phyloP scores from a whole-genome alignment of 2,888 invertebrate genomes.

The Agonopterix alstromeriana region DNA sequence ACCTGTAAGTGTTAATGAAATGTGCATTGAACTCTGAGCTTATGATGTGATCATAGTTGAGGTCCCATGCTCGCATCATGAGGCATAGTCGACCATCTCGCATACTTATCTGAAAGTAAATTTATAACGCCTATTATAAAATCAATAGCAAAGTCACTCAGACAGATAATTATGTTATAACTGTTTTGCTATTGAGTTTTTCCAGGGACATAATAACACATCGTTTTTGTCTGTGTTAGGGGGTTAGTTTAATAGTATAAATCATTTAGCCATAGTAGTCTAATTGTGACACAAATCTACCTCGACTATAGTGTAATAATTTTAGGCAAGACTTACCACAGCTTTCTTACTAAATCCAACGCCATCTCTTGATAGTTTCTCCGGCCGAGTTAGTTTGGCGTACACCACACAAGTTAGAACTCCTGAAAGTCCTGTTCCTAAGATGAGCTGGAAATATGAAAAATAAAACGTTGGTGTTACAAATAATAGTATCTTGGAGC shows the following conservation, averaged over 20 bases:
- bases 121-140: not conserved
- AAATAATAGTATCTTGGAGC: not conserved
- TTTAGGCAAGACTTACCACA: slow-evolving; percentile 62
- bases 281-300: too few species aligned
- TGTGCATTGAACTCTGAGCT: slow-evolving; percentile 86
- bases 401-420: slow-evolving; percentile 82
- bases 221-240: too few species aligned
- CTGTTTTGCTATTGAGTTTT: not conserved
- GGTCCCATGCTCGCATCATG: slow-evolving; percentile 89
- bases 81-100: slow-evolving; percentile 87
- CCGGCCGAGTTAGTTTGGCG: slow-evolving; percentile 88
- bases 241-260: too few species aligned
- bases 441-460: slow-evolving; percentile 46
- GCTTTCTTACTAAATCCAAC: slow-evolving; percentile 89
- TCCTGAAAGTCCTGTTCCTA: slow-evolving; percentile 70
- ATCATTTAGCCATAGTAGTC: too few species aligned
- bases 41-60: slow-evolving; percentile 87
- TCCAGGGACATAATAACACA: not conserved
- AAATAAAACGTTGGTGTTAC: not conserved
- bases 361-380: slow-evolving; percentile 84
- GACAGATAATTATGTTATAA: not conserved
- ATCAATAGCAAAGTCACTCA: not conserved
- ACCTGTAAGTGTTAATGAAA: slow-evolving; percentile 60
- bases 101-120: slow-evolving; percentile 79
- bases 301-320: not conserved